These are phyloP conservation scores for Anguilla pacifica DNA, from an alignment of 2,797 vertebrate genomes.

Conservation along the genomic window DNA sequence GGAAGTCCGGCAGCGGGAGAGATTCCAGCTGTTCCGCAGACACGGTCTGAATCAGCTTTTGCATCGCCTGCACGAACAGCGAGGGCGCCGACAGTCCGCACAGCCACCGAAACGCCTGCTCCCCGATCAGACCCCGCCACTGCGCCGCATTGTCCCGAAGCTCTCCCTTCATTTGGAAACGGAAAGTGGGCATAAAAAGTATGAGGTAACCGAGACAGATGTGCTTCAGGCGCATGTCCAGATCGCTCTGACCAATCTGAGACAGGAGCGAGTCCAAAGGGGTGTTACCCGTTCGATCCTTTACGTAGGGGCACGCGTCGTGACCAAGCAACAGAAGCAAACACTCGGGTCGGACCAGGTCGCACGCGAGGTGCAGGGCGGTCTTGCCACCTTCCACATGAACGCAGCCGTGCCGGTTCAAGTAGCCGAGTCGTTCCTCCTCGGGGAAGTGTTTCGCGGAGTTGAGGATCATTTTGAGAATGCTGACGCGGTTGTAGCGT, in stretches of 20 bases:
- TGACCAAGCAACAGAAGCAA: conserved; percentile 83
- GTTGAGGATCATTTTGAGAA: conserved; percentile 79
- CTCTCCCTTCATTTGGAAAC: conserved; percentile 55
- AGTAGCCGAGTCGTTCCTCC: conserved; percentile 56
- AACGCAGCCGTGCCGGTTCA: conserved; percentile 80
- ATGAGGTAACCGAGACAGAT: conserved; percentile 84
- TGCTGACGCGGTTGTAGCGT: conserved; percentile 82
- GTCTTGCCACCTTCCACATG: conserved; percentile 83
- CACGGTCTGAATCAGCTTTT: conserved; percentile 79
- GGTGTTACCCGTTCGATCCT: conserved; percentile 66
- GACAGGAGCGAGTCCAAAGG: conserved; percentile 80
- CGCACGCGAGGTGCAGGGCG: conserved; percentile 82
- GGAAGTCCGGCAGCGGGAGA: conserved; percentile 81
- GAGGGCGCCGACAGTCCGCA: conserved; percentile 78
- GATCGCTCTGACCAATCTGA: conserved; percentile 60
- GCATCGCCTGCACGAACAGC: conserved; percentile 82
- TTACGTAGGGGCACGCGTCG: conserved; percentile 75
- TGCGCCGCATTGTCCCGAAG: conserved; percentile 70
- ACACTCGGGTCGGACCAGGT: conserved; percentile 82
- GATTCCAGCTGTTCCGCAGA: conserved; percentile 75
- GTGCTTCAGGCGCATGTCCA: conserved; percentile 61
- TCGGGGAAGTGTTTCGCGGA: conserved; percentile 65
- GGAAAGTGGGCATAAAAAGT: conserved; percentile 77
- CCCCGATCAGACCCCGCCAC: conserved; percentile 82
- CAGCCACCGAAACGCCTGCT: conserved; percentile 80